Evolutionary conservation across 2,888 invertebrate species (phyloP), one percentile per base, ranked within the genome.

Genomic region (Drosophila cognata): DNA sequence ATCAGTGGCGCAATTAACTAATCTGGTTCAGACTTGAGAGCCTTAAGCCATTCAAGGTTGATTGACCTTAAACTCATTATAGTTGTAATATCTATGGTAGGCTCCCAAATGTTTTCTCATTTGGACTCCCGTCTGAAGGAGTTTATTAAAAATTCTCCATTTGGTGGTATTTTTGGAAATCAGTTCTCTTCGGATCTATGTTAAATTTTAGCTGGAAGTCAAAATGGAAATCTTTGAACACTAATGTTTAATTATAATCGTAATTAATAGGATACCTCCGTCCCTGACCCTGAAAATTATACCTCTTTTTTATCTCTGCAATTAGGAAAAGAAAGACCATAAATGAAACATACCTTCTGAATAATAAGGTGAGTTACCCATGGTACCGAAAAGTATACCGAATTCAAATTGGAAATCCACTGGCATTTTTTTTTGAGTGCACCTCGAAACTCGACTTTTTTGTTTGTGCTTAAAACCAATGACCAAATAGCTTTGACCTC

Each of bases 401-500:
- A 36, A 6, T 16, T 16, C 16, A 36, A 16, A 36, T 36, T 36
- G 6, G 7, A 16, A 36, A 6, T 36, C 16, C 13, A 0, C 2
- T 0, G 6, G 6, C 16, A 36, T 13, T 21, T 11, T 43, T 43
- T 21, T 16, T 13, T 21, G 7, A 43, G 13, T 43, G 13, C 21
- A 41, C n/a, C 41, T 41, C 36, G 36, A 36, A 36, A 36, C 36
- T 16, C 16, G 16, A 16, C 5, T 36, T 16, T 36, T 7, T 13
- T 36, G 0, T 6, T 38, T 4, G 8, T 4, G 18, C 18, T 10
- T 2, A 38, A 43, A 3, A 21, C 11, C 43, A 46, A 46, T 46
- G 13, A 21, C 13, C 46, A 46, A 46, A 43, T 43, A 43, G 43
- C 13, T 43, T 43, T 43, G 43, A 46, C 46, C 46, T 46, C 46